Percentiles rank a stretch among this genome's conserved stretches.
phyloP scores from a whole-genome alignment of 1,140 invertebrate genomes.

The Aphelinus certus region DNA sequence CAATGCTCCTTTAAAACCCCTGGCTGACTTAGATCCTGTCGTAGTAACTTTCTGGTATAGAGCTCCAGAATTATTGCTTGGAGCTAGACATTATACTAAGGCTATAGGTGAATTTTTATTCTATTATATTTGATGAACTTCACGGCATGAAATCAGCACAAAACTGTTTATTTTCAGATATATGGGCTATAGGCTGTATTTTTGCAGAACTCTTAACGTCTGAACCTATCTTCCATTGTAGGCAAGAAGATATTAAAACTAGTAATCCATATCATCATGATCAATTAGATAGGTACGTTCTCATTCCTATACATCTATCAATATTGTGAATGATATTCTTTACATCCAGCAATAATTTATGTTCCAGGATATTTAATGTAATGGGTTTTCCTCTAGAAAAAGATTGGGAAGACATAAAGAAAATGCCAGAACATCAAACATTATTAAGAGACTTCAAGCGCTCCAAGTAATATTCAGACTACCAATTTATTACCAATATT shows the following conservation, averaged over 20 bases:
- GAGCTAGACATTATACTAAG: slow-evolving; percentile 98
- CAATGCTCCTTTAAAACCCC: slow-evolving; percentile 96
- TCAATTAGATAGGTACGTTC: slow-evolving; percentile 84
- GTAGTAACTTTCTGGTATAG: slow-evolving; percentile 99
- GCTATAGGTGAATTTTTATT: slow-evolving; percentile 81
- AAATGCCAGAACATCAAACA: slow-evolving; percentile 99
- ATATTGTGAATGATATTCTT: slow-evolving; percentile 15
- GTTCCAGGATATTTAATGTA: slow-evolving; percentile 94
- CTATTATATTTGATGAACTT: neutral
- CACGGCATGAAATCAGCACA: neutral
- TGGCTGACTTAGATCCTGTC: slow-evolving; percentile 98
- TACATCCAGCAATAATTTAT: slow-evolving; percentile 23
- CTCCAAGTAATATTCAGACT: slow-evolving; percentile 75
- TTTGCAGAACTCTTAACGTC: slow-evolving; percentile 97
- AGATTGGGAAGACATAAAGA: slow-evolving; percentile 99
- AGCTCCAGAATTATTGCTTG: slow-evolving; percentile 95
- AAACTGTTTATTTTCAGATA: slow-evolving; percentile 75
- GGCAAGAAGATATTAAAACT: slow-evolving; percentile 99
- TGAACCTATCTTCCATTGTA: slow-evolving; percentile 99
- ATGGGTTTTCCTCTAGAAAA: slow-evolving; percentile 99
- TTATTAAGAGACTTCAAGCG: slow-evolving; percentile 97
- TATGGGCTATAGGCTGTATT: slow-evolving; percentile 99
- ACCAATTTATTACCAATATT: no score
- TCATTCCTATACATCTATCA: neutral
- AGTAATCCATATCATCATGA: slow-evolving; percentile 99